Conservation (phyloP, 2,888 invertebrate species). For the Oscheius myriophilus region DNA sequence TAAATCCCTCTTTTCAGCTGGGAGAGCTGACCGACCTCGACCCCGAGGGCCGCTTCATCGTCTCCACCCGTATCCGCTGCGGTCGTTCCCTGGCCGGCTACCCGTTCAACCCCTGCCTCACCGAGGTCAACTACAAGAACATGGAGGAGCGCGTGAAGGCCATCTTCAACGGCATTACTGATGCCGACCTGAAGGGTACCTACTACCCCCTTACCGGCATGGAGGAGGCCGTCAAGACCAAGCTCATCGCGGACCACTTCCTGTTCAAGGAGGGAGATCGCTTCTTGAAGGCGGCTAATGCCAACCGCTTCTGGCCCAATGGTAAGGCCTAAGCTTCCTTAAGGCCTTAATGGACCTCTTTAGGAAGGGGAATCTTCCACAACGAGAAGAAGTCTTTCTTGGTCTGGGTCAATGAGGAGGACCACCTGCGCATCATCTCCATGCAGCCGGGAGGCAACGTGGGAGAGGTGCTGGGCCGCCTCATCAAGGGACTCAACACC, state of each 20-base stretch:
- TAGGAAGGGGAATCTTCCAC: constrained; percentile 84
- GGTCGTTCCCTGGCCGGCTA: constrained; percentile 86
- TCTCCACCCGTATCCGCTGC: constrained; percentile 86
- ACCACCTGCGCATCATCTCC: constrained; percentile 84
- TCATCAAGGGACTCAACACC: constrained; percentile 40
- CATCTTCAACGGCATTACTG: constrained; percentile 44
- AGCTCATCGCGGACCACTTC: constrained; percentile 95
- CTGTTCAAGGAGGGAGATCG: constrained; percentile 73
- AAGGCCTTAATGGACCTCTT: constrained; percentile 33
- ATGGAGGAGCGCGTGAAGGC: constrained; percentile 78
- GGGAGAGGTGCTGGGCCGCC: constrained; percentile 75
- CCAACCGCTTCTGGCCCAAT: constrained; percentile 26
- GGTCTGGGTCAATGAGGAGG: constrained; percentile 89
- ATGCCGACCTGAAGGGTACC: constrained; percentile 80
- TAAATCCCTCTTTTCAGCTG: no score
- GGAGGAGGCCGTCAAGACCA: constrained; percentile 92
- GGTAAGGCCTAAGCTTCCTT: no score
- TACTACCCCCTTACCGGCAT: constrained; percentile 90
- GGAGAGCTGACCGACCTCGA: constrained; percentile 89
- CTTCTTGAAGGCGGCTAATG: constrained; percentile 49
- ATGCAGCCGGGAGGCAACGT: constrained; percentile 81
- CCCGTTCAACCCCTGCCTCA: constrained; percentile 95
- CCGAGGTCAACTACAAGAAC: constrained; percentile 80
- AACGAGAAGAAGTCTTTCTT: constrained; percentile 78
- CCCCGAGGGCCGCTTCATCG: constrained; percentile 75